Conservation (phyloP, 2,888 invertebrate species). For the Pteria penguin region DNA sequence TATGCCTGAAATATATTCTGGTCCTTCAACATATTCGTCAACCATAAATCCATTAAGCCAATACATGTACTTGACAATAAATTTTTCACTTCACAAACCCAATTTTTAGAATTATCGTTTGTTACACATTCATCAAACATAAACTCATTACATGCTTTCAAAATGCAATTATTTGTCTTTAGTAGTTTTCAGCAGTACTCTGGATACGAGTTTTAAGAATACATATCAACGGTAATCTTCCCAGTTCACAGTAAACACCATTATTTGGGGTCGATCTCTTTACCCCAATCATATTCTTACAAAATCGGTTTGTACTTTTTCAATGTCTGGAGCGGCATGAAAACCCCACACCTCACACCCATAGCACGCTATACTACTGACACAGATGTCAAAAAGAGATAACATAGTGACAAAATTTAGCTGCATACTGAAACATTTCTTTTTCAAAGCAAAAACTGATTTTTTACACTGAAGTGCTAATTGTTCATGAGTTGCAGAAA, state of each 20-base stretch:
- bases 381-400: conserved; percentile 21
- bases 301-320: neutral
- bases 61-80: no score
- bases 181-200: conserved; percentile 24
- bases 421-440: no score
- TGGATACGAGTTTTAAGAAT: conserved; percentile 1
- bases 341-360: neutral
- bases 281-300: no score
- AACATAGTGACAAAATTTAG: neutral
- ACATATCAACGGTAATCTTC: neutral
- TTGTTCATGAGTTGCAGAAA: no score
- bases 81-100: neutral
- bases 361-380: conserved; percentile 3
- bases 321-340: neutral
- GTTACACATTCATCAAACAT: neutral
- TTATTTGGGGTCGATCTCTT: neutral
- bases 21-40: neutral
- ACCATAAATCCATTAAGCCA: no score
- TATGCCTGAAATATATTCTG: no score
- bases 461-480: neutral
- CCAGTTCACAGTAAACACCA: neutral
- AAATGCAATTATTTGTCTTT: neutral
- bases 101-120: neutral
- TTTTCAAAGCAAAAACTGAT: neutral
- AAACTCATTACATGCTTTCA: neutral